Percentiles rank a stretch among this genome's conserved stretches.
Conservation (phyloP, 2,797 vertebrate species). For the Pantherophis alleghaniensis region DNA sequence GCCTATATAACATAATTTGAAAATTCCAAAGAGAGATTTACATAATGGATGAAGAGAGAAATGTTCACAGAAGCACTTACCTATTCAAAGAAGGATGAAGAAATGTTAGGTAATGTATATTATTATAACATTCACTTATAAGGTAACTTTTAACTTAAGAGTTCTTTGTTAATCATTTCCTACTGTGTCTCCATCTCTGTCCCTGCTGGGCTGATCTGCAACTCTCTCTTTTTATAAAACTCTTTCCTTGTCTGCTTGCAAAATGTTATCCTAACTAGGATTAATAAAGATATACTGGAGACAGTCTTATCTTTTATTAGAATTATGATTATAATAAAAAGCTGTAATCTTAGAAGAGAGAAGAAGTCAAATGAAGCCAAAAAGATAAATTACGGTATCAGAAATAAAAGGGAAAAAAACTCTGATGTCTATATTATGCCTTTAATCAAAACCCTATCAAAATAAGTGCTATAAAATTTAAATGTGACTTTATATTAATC, state of each 20-base stretch:
- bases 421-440: background rate
- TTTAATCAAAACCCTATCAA: conserved; percentile 21
- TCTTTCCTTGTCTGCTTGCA: conserved; percentile 58
- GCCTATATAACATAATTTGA: conserved; percentile 28
- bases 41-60: conserved; percentile 37
- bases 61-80: background rate
- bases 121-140: background rate
- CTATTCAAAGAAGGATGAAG: conserved; percentile 19
- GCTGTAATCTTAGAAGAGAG: conserved; percentile 55
- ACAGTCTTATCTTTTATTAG: conserved; percentile 63
- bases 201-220: conserved; percentile 56
- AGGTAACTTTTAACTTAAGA: conserved; percentile 37
- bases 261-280: conserved; percentile 63
- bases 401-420: conserved; percentile 30
- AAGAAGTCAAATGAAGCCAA: conserved; percentile 11
- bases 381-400: conserved; percentile 18
- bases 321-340: conserved; percentile 62
- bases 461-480: conserved; percentile 26
- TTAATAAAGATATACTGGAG: conserved; percentile 61
- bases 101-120: background rate
- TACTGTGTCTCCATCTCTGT: conserved; percentile 37
- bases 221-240: conserved; percentile 61
- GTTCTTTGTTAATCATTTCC: conserved; percentile 47
- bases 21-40: conserved; percentile 18
- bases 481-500: conserved; percentile 49